These are phyloP conservation scores for Hyalella azteca DNA, from an alignment of 2,888 invertebrate species.

Conservation along the genomic window DNA sequence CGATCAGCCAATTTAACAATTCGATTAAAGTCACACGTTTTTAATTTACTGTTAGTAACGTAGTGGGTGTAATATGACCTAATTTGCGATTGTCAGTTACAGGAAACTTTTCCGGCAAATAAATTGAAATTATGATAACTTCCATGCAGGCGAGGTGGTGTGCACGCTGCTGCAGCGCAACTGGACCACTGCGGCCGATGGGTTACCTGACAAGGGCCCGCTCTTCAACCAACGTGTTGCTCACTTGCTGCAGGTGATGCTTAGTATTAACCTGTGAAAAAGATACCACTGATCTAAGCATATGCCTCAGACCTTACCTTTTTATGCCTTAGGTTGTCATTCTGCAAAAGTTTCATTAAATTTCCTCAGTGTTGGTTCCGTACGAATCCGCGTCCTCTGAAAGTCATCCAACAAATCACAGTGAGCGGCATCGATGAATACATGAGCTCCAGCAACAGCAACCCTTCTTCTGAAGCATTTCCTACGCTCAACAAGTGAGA, in stretches of 20 bases:
- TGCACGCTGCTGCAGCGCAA: slow-evolving; percentile 68
- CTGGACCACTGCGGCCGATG: slow-evolving; percentile 72
- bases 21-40: no score
- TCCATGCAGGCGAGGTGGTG: not conserved
- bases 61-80: no score
- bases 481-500: slow-evolving; percentile 70
- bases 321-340: no score
- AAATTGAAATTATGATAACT: no score
- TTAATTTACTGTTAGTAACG: no score
- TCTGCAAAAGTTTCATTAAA: no score
- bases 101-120: no score
- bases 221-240: slow-evolving; percentile 42
- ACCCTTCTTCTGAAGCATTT: slow-evolving; percentile 69
- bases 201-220: slow-evolving; percentile 67
- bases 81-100: no score
- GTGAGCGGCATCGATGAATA: slow-evolving; percentile 66
- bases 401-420: not conserved
- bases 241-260: slow-evolving; percentile 48
- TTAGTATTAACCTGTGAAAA: no score
- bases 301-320: no score
- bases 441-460: slow-evolving; percentile 67
- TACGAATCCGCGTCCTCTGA: not conserved
- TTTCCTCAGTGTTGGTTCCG: slow-evolving; percentile 17
- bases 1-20: no score
- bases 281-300: no score